phyloP scores from a whole-genome alignment of 2,888 invertebrate genomes.

The Ephialtes manifestator region DNA sequence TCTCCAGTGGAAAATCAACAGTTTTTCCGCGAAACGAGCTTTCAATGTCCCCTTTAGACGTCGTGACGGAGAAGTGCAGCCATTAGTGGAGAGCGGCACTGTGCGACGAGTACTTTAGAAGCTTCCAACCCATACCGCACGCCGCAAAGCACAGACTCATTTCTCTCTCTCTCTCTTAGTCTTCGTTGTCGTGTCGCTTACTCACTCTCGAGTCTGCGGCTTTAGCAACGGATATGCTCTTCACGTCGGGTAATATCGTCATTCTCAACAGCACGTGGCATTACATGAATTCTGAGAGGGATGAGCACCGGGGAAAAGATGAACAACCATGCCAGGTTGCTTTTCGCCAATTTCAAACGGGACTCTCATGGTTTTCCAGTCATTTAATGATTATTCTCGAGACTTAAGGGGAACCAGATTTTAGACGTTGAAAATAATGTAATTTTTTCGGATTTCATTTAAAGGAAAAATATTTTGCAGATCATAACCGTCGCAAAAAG shows the following conservation, averaged over 20 bases:
- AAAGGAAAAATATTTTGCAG: too few relatives aligned
- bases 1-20: constrained; percentile 79
- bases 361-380: constrained; percentile 16
- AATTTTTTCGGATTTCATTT: too few relatives aligned
- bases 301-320: neutral
- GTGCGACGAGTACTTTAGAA: constrained; percentile 80
- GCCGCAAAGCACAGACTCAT: constrained; percentile 58
- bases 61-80: constrained; percentile 58
- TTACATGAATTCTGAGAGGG: constrained; percentile 4
- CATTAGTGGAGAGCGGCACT: constrained; percentile 53
- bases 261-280: constrained; percentile 44
- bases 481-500: too few relatives aligned
- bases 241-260: constrained; percentile 56
- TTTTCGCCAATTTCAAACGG: constrained; percentile 42
- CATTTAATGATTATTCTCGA: constrained; percentile 34
- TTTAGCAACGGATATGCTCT: constrained; percentile 53
- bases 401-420: neutral
- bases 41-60: constrained; percentile 75
- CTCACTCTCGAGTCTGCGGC: constrained; percentile 24
- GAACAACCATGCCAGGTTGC: constrained; percentile 21
- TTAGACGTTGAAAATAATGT: too few relatives aligned
- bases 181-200: constrained; percentile 27
- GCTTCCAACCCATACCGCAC: constrained; percentile 74
- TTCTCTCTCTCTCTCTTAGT: constrained; percentile 9
- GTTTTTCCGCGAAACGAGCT: constrained; percentile 82